Evolutionary conservation across 2,888 invertebrate species (phyloP).

Genomic region (Antheraea yamamai): DNA sequence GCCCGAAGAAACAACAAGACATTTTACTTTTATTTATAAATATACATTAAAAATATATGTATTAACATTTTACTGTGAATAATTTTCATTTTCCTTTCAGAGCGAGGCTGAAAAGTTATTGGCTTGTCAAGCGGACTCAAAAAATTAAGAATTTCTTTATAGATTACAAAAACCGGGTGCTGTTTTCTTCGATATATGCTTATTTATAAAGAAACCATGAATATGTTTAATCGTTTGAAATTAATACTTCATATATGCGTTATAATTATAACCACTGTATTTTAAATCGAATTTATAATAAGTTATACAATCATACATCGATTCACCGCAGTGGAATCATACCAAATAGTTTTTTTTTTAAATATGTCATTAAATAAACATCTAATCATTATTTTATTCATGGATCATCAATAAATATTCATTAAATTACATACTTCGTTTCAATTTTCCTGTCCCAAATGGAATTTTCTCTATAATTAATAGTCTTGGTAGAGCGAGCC

Average conservation of each 20-base stretch:
- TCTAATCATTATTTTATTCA: not conserved
- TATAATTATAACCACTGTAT: conserved; percentile 20
- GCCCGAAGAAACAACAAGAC: no score
- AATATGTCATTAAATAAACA: not conserved
- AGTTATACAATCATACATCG: not conserved
- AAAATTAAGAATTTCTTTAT: conserved; percentile 24
- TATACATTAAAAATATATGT: no score
- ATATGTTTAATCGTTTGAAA: conserved; percentile 19
- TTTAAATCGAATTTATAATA: conserved; percentile 6
- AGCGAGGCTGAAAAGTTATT: conserved; percentile 63
- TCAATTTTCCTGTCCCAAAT: not conserved
- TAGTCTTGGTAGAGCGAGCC: not conserved
- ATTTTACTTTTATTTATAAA: no score
- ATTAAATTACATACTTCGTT: not conserved
- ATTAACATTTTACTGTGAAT: no score
- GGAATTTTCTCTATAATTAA: not conserved
- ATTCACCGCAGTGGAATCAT: no score
- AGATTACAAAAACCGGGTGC: conserved; percentile 1
- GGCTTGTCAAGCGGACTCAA: conserved; percentile 53
- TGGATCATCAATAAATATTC: not conserved
- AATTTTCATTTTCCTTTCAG: conserved; percentile 44
- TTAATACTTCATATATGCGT: conserved; percentile 18
- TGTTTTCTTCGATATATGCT: conserved; percentile 1
- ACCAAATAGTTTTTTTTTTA: not conserved
- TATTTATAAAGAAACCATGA: not conserved